Evolutionary conservation across 1,140 invertebrate species (phyloP), one percentile per base, ranked within the genome.

Genomic region (Paraescarpia echinospica): DNA sequence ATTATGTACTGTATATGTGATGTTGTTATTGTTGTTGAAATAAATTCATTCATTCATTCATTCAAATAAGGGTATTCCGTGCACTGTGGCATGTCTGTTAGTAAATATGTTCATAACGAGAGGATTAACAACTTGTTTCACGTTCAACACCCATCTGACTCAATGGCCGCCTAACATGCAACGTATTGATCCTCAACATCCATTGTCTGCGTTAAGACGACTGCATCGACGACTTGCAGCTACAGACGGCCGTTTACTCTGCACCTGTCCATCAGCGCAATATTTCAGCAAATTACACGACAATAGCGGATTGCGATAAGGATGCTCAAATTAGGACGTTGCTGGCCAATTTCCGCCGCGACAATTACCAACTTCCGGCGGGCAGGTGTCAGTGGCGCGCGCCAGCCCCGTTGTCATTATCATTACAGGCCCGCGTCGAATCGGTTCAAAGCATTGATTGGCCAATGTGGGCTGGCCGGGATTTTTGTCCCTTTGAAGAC

Each of bases 231-330:
- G 48, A 9, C 59, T 27, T 77, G 59, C 59, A 0, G 27, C 18
- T 18, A 77, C 2, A 6, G 1, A 18, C 59, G 9, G 59, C 22
- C 59, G 59, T 31, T 77, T 18, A 77, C 22, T 12, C 2, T 22
- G 59, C 59, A 77, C 59, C 59, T 77, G 59, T 77, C 59, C 59
- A 31, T 77, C 59, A 77, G 59, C 22, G 14, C 59, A 77, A 5
- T 77, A 77, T 77, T 77, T 77, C 22, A 18, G 59, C 59, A 77
- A 77, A 77, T 77, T 77, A 77, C 59, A 77, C 59, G 59, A 77
- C 59, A 77, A 77, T 77, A 77, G 59, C 59, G 59, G 59, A 77
- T 77, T 77, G 59, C 59, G 59, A 77, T 77, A 77, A 77, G 59
- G 59, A 77, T 77, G 59, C 59, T 77, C 59, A 77, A 77, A 77